These are phyloP conservation scores for Eupeodes latifasciatus DNA, from an alignment of 2,888 invertebrate species.

Conservation along the genomic window DNA sequence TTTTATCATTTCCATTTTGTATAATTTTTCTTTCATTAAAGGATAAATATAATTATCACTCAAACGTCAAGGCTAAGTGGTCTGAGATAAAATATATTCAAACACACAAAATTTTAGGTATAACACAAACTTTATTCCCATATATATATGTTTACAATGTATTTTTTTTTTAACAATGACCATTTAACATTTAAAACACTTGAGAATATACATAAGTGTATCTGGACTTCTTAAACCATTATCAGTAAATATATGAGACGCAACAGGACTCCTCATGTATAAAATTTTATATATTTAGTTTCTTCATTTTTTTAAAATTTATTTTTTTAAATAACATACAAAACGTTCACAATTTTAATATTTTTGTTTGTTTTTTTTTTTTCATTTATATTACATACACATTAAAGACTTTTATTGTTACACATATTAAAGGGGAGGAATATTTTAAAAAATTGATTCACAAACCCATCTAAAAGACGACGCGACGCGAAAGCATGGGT, in stretches of 20 bases:
- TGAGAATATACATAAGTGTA: conserved; percentile 74
- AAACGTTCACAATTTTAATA: conserved; percentile 68
- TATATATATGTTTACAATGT: conserved; percentile 72
- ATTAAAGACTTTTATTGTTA: conserved; percentile 63
- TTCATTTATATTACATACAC: conserved; percentile 60
- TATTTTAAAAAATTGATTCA: conserved; percentile 50
- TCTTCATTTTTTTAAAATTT: conserved; percentile 10
- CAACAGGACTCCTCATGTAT: conserved; percentile 76
- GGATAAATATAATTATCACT: background rate
- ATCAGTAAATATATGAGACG: conserved; percentile 76
- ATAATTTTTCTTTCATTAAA: too few relatives aligned
- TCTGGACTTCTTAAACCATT: conserved; percentile 70
- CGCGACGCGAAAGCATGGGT: background rate
- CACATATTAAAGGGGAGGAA: conserved; percentile 60
- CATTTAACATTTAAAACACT: conserved; percentile 74
- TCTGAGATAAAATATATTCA: background rate
- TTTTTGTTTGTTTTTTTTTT: conserved; percentile 35
- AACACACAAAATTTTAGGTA: conserved; percentile 18
- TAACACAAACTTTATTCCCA: conserved; percentile 75
- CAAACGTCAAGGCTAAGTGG: background rate
- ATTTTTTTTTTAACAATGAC: conserved; percentile 65
- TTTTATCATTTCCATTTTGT: too few relatives aligned
- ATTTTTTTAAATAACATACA: conserved; percentile 71
- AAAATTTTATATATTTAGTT: conserved; percentile 65
- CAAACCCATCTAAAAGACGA: conserved; percentile 47